Evolutionary conservation across 2,797 vertebrate genomes (phyloP), one percentile per base, ranked within the genome.

Genomic region (Poecilia gillii): DNA sequence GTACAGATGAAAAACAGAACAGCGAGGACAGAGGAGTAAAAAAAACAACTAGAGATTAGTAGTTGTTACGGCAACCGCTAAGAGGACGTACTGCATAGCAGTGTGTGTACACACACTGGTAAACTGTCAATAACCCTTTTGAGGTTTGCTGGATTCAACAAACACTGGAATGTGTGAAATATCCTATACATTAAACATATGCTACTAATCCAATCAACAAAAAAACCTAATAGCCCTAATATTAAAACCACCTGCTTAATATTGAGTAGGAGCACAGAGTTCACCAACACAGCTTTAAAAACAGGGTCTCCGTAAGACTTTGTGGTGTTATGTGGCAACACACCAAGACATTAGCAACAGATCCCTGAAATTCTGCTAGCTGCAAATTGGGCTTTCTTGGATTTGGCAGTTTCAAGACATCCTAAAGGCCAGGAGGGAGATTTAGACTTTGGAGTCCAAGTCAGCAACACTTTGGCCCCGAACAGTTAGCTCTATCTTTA

Each of bases 121-220:
- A 90, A 88, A 86, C 62, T 77, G 81, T 87, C 88, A 84, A 76
- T 90, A 86, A 86, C 86, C 73, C 39, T 18, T 76, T 5, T 6
- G 68, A 46, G 47, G 76, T 84, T 86, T 84, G 47, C 86, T 90
- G 87, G 39, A 47, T 77, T 77, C 81, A 80, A 92, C 90, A 86
- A 86, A 70, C 12, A 4, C 33, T 43, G 84, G 79, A 90, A 91
- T 91, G 91, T 89, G 85, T 88, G 79, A 87, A 87, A 81, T 84
- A 82, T n/a, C 53, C 71, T 0, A 62, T 74, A 74, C 86, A 84
- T 81, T 20, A 81, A 88, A 88, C 79, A 74, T 73, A 72, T 20
- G 49, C 31, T 78, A 84, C 51, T 76, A 84, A 84, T 72, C 77
- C 72, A 85, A 88, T 73, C 64, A 85, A 78, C 76, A 39, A 49